Conservation (phyloP, 2,888 invertebrate genomes). For the Hanleya hanleyi region DNA sequence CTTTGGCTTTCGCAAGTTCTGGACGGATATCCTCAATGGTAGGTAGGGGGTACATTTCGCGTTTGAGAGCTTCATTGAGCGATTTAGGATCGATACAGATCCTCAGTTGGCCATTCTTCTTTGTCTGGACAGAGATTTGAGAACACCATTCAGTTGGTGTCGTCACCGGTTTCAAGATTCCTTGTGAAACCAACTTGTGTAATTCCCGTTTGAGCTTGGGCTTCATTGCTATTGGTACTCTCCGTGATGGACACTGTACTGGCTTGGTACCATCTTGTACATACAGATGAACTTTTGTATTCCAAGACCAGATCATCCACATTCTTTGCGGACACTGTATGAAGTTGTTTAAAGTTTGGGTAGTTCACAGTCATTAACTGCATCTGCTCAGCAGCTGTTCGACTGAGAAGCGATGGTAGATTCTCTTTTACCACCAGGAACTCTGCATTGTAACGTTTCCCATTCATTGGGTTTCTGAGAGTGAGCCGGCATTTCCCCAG, state of each 20-base stretch:
- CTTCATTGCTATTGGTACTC: neutral
- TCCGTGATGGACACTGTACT: neutral
- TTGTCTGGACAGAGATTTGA: conserved; percentile 17
- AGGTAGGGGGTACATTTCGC: conserved; percentile 27
- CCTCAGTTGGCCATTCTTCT: conserved; percentile 22
- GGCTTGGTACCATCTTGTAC: conserved; percentile 2
- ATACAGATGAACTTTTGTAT: conserved; percentile 5
- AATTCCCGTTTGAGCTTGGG: conserved; percentile 21
- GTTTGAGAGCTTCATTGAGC: conserved; percentile 23
- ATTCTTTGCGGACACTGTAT: neutral
- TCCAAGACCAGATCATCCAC: neutral
- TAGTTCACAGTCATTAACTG: conserved; percentile 8
- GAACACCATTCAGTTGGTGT: conserved; percentile 34
- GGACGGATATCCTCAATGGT: conserved; percentile 27
- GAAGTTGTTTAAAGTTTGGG: conserved; percentile 8
- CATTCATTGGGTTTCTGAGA: neutral
- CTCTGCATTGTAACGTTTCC: neutral
- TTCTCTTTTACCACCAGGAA: conserved; percentile 6
- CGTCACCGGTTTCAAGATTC: conserved; percentile 17
- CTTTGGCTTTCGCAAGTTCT: conserved; percentile 14
- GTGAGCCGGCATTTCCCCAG: neutral
- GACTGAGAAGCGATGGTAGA: neutral
- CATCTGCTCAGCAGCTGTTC: neutral
- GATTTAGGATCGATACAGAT: conserved; percentile 30
- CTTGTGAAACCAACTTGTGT: conserved; percentile 1